Percentiles rank a stretch among this genome's conserved stretches.
phyloP scores from a whole-genome alignment of 2,888 invertebrate genomes.

The Drosophila affinis region DNA sequence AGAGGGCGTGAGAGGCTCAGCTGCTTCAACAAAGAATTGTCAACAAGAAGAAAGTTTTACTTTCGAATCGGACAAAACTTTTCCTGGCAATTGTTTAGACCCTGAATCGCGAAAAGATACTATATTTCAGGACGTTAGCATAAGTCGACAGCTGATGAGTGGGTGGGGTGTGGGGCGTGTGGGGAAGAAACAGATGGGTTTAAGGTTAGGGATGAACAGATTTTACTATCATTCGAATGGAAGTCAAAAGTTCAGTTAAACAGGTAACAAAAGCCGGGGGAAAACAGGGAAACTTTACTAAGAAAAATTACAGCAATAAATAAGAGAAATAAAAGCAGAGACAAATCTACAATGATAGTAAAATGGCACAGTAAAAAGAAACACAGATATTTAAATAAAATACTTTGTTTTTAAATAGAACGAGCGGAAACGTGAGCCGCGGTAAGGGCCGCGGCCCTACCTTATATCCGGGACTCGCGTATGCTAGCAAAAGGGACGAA shows the following conservation, averaged over 20 bases:
- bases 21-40: constrained; percentile 47
- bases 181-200: constrained; percentile 20
- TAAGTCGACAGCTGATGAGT: constrained; percentile 37
- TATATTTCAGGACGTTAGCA: constrained; percentile 34
- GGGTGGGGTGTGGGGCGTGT: background rate
- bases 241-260: background rate
- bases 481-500: too few relatives aligned
- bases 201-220: background rate
- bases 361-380: too few relatives aligned
- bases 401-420: too few relatives aligned
- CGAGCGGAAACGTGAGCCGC: too few relatives aligned
- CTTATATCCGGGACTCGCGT: too few relatives aligned
- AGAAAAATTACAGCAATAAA: background rate
- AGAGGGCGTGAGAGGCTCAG: constrained; percentile 29
- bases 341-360: background rate
- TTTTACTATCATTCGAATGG: background rate
- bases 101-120: constrained; percentile 27
- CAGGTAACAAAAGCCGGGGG: background rate
- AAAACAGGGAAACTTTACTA: background rate
- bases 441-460: too few relatives aligned
- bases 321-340: background rate
- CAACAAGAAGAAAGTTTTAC: constrained; percentile 65
- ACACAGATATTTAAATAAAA: too few relatives aligned
- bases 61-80: constrained; percentile 64
- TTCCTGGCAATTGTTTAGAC: constrained; percentile 47